Base-by-base conservation (phyloP, 1,140 invertebrate species). In the Heliconius eleuchia region DNA sequence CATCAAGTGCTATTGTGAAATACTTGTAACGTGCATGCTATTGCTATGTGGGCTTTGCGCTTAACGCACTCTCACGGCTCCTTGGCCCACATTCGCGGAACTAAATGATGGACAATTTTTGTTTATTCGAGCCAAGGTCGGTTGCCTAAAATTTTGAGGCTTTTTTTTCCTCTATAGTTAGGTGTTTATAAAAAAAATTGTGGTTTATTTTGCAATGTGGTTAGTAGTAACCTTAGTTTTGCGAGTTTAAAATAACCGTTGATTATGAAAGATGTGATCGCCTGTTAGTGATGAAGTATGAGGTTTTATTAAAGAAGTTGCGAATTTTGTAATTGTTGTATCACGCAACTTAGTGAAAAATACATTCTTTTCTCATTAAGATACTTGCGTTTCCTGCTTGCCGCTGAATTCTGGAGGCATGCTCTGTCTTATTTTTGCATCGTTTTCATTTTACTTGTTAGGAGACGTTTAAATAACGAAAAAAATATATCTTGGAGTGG, bases 41-140 rank as follows among this genome's bases (percentile, higher is more conserved):
- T 71, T 71, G 30, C 71, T 72, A 77, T 27, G 76, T 71, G 70
- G 76, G 76, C 76, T 77, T 77, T 77, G 71, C 70, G 76, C 46
- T 72, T 76, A 76, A 76, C 71, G 75, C 75, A 50, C 75, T 76
- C 75, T 76, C 71, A 55, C 76, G 23, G 76, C 72, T 77, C 76
- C 76, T 77, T 77, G 76, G 70, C 76, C 76, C 42, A 72, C 42
- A 55, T 77, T 72, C n/a, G 70, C 23, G 46, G 39, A 71, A 72
- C 71, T 39, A 77, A 71, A 55, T 72, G 76, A 77, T 77, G 66
- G 76, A 52, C 66, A 77, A 77, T 52, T 77, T 77, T 50, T 77
- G 46, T 77, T 77, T 46, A 55, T 66, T n/a, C 34, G 27, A 23
- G 46, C 42, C 27, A 50, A 71, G 75, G 75, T 72, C 71, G 30